A percentile compares a stretch with the other conserved stretches of the same genome.
phyloP scores from a whole-genome alignment of 2,113 vertebrate genomes.

The Dendrocopos noguchii region DNA sequence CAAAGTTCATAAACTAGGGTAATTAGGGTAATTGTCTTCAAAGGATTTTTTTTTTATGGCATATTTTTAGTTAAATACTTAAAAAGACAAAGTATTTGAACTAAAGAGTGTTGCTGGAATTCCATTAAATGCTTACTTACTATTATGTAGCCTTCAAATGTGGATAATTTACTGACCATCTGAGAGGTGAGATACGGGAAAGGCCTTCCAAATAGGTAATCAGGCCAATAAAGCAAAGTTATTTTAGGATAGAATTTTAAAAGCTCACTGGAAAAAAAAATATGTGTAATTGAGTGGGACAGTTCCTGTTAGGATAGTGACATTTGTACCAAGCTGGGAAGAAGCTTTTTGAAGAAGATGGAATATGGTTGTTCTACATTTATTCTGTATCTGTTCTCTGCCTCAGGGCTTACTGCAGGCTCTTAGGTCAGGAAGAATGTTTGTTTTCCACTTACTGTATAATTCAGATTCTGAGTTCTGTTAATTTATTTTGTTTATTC shows the following conservation, averaged over 20 bases:
- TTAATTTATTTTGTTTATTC: constrained; percentile 17
- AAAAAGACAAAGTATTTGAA: background rate
- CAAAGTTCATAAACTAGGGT: background rate
- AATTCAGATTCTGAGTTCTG: constrained; percentile 17
- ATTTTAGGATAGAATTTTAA: background rate
- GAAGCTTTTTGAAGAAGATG: background rate
- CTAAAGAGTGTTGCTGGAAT: background rate
- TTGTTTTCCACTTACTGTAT: constrained; percentile 31
- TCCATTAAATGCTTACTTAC: background rate
- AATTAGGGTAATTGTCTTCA: background rate
- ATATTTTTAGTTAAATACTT: background rate
- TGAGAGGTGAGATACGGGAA: background rate
- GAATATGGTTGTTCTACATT: background rate
- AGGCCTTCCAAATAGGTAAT: background rate
- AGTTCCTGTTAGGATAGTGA: background rate
- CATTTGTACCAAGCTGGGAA: background rate
- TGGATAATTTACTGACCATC: background rate
- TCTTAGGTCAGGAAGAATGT: background rate
- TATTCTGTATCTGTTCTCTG: background rate
- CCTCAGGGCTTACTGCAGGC: constrained; percentile 34
- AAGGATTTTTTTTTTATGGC: background rate
- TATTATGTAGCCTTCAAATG: background rate
- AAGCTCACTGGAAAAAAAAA: background rate
- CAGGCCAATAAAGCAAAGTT: background rate
- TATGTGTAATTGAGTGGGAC: background rate